These are phyloP conservation scores for Labeo rohita DNA, from an alignment of 2,113 vertebrate species.

Conservation along the genomic window DNA sequence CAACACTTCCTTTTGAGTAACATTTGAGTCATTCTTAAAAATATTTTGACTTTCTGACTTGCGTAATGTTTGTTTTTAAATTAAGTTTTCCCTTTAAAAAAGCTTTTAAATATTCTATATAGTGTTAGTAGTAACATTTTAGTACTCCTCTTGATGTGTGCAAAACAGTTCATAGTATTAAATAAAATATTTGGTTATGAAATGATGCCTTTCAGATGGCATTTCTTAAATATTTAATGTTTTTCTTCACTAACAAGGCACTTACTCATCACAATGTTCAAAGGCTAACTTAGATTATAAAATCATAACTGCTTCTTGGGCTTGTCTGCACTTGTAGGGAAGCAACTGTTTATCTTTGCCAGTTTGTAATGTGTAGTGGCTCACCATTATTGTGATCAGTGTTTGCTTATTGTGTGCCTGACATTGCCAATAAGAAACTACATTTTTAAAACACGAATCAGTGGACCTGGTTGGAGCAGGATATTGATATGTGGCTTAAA, in stretches of 20 bases:
- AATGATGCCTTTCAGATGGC: neutral
- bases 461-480: neutral
- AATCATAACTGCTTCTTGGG: slow-evolving; percentile 25
- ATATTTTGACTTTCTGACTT: neutral
- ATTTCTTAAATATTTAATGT: neutral
- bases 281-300: neutral
- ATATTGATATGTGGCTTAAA: neutral
- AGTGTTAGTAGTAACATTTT: neutral
- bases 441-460: neutral
- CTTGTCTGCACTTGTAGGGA: slow-evolving; percentile 43
- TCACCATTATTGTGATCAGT: neutral
- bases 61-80: neutral
- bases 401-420: neutral
- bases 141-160: neutral
- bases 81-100: neutral
- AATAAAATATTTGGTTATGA: neutral
- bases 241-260: neutral
- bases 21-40: neutral
- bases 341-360: slow-evolving; percentile 36
- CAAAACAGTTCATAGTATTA: neutral
- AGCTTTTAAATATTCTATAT: neutral
- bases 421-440: neutral
- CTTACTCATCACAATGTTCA: neutral
- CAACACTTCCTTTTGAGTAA: neutral
- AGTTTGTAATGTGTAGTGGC: neutral